Evolutionary conservation across 2,797 vertebrate species (phyloP).

Genomic region (Macropus fuliginosus): DNA sequence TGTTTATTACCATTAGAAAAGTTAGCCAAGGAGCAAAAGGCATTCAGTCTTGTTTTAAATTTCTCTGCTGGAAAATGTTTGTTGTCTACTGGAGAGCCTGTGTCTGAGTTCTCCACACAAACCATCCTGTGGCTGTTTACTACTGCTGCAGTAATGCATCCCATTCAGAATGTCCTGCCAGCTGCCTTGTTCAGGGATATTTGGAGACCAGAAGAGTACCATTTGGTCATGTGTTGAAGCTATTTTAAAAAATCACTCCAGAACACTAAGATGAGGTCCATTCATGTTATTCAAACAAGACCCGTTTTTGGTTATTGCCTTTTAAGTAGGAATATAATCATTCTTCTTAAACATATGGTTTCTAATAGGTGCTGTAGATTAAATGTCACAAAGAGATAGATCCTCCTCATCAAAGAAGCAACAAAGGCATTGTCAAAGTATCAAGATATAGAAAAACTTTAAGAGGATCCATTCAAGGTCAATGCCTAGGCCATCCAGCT

Average conservation of each 20-base stretch:
- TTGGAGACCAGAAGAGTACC: not conserved
- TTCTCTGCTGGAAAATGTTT: constrained; percentile 14
- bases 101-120: not conserved
- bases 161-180: not conserved
- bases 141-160: not conserved
- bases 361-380: not conserved
- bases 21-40: constrained; percentile 5
- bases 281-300: not conserved
- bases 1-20: not conserved
- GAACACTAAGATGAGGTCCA: not conserved
- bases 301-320: not conserved
- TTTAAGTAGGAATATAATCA: not conserved
- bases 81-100: not conserved
- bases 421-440: not conserved
- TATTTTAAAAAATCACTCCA: not conserved
- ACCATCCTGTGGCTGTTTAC: not conserved
- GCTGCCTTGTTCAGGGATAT: not conserved
- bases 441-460: not conserved
- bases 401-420: not conserved
- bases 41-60: not conserved
- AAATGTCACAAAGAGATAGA: not conserved
- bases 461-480: not conserved
- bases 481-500: not conserved
- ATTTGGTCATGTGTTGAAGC: not conserved
- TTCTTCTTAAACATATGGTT: not conserved